Percentiles rank a stretch among this genome's conserved stretches.
phyloP scores from a whole-genome alignment of 2,113 vertebrate genomes.

The Rhynchopsitta pachyrhyncha region DNA sequence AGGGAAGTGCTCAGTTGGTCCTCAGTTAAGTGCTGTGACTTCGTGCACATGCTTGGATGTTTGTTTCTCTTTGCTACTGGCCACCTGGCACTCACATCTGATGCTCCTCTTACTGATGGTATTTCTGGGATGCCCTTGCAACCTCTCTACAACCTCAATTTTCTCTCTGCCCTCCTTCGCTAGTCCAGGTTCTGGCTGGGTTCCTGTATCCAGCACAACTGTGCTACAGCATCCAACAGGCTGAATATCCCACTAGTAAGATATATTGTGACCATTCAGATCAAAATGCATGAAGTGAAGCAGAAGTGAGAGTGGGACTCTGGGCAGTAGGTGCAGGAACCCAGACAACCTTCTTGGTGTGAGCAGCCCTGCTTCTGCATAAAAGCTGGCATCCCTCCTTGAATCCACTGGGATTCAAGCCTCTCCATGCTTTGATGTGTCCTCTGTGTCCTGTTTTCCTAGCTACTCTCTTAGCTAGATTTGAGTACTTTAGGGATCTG shows the following conservation, averaged over 20 bases:
- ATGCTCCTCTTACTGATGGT: background rate
- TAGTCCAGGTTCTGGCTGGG: background rate
- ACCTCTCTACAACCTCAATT: background rate
- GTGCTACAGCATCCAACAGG: background rate
- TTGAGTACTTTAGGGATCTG: slow-evolving; percentile 23
- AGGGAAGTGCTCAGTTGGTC: background rate
- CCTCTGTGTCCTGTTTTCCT: slow-evolving; percentile 26
- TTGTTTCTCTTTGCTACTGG: background rate
- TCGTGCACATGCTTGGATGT: background rate
- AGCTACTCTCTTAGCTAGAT: slow-evolving; percentile 14
- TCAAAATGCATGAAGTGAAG: background rate
- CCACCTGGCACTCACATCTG: background rate
- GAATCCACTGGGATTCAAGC: background rate
- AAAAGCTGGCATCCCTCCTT: background rate
- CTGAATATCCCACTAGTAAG: background rate
- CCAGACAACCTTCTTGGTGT: background rate
- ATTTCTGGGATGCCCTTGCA: background rate
- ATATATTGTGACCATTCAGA: background rate
- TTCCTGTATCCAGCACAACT: background rate
- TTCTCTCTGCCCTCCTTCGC: background rate
- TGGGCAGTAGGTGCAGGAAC: background rate
- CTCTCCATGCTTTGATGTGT: background rate
- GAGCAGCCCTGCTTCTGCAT: background rate
- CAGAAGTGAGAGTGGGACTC: background rate
- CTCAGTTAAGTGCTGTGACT: background rate